These are phyloP conservation scores for Acanthosepion lycidas DNA, from an alignment of 2,888 invertebrate species.

Conservation along the genomic window DNA sequence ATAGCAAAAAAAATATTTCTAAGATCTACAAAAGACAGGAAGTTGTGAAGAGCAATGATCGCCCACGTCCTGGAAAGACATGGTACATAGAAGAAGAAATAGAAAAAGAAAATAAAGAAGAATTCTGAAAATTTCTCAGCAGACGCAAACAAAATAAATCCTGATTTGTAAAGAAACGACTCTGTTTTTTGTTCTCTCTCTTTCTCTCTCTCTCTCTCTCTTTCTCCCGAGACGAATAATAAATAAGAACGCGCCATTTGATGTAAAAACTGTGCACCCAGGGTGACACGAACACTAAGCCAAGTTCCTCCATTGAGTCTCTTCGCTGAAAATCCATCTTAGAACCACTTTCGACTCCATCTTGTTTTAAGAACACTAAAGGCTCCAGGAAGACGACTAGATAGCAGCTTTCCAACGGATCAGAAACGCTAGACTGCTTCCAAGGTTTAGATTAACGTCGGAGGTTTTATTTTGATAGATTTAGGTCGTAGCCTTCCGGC, in stretches of 20 bases:
- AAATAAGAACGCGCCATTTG: not conserved
- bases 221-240: not conserved
- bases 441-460: constrained; percentile 33
- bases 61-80: too few relatives aligned
- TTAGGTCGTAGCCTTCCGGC: constrained; percentile 22
- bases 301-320: not conserved
- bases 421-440: not conserved
- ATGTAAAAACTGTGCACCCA: constrained; percentile 6
- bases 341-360: constrained; percentile 23
- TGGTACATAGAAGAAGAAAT: too few relatives aligned
- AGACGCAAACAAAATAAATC: too few relatives aligned
- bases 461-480: constrained; percentile 33
- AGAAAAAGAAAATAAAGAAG: too few relatives aligned
- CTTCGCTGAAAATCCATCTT: not conserved
- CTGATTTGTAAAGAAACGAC: too few relatives aligned
- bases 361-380: constrained; percentile 33
- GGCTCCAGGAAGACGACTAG: not conserved
- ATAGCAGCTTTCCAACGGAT: constrained; percentile 12
- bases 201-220: not conserved
- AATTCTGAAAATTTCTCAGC: too few relatives aligned
- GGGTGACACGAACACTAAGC: constrained; percentile 3
- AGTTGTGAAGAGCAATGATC: too few relatives aligned
- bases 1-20: too few relatives aligned
- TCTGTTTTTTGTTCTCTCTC: not conserved
- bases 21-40: too few relatives aligned